These are phyloP conservation scores for Drosophila niveifrons DNA, from an alignment of 2,888 invertebrate genomes.

Conservation along the genomic window DNA sequence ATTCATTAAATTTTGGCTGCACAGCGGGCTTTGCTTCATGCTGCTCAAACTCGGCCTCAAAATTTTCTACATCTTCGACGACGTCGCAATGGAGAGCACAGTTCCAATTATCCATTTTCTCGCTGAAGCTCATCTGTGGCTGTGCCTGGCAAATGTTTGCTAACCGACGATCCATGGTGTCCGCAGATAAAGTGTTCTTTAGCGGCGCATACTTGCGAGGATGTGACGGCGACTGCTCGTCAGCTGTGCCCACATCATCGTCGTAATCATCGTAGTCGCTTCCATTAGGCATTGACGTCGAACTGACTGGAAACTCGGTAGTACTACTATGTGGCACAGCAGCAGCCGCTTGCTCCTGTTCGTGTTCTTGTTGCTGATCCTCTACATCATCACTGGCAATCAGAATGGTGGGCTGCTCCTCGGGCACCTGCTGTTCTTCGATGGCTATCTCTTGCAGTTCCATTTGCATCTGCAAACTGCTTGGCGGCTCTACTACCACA, in stretches of 20 bases:
- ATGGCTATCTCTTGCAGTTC: constrained; percentile 28
- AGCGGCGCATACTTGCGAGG: constrained; percentile 67
- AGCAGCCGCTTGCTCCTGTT: not conserved
- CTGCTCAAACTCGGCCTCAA: constrained; percentile 75
- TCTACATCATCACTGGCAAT: constrained; percentile 30
- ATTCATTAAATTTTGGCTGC: constrained; percentile 55
- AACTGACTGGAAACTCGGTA: constrained; percentile 84
- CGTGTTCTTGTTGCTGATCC: constrained; percentile 21
- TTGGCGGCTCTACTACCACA: constrained; percentile 28
- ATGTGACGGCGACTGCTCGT: constrained; percentile 56
- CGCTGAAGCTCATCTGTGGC: constrained; percentile 79
- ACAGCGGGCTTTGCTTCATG: constrained; percentile 59
- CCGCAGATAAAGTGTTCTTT: constrained; percentile 81
- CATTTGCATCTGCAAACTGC: constrained; percentile 19
- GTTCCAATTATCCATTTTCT: constrained; percentile 81
- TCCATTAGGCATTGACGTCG: constrained; percentile 78
- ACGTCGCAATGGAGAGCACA: constrained; percentile 76
- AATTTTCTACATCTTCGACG: constrained; percentile 83
- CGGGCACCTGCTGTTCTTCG: constrained; percentile 14
- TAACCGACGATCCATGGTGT: constrained; percentile 81
- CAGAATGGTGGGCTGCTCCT: constrained; percentile 18
- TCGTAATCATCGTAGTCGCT: constrained; percentile 73
- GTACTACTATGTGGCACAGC: constrained; percentile 73
- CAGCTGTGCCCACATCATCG: constrained; percentile 58
- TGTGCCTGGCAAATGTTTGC: constrained; percentile 74